phyloP scores from a whole-genome alignment of 2,113 vertebrate genomes.

The Poecile atricapillus region DNA sequence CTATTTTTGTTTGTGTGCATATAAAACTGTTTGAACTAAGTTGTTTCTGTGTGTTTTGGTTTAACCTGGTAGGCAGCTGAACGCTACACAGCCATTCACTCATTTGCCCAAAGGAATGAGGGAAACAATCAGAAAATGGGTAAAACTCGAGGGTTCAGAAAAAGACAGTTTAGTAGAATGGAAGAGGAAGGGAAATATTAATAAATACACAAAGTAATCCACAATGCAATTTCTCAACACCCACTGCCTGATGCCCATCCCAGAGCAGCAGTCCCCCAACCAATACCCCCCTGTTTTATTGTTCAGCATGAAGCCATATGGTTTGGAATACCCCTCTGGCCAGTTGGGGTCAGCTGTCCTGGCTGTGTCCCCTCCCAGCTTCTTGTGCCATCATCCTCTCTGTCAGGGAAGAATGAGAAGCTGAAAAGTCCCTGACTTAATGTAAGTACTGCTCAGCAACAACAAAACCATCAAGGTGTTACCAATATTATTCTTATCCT shows the following conservation, averaged over 20 bases:
- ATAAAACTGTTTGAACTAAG: background rate
- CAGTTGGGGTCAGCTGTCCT: background rate
- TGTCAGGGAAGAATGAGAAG: background rate
- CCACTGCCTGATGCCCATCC: background rate
- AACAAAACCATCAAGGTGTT: accelerated
- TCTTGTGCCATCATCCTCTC: background rate
- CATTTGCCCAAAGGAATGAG: background rate
- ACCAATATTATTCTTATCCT: background rate
- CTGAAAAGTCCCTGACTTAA: background rate
- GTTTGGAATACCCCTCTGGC: background rate
- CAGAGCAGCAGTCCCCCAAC: background rate
- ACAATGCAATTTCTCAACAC: background rate
- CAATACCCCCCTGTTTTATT: background rate
- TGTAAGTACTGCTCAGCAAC: background rate
- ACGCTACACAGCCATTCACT: accelerated
- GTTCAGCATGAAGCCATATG: background rate
- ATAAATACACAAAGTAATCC: background rate
- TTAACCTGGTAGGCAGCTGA: background rate
- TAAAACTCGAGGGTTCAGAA: background rate
- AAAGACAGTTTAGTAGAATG: background rate
- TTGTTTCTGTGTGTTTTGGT: background rate
- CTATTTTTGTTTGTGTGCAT: background rate
- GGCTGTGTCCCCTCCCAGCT: background rate
- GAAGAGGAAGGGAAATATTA: background rate
- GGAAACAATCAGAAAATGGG: background rate